Percentiles rank a stretch among this genome's conserved stretches.
phyloP scores from a whole-genome alignment of 2,797 vertebrate species.

The Eulemur rubriventer region DNA sequence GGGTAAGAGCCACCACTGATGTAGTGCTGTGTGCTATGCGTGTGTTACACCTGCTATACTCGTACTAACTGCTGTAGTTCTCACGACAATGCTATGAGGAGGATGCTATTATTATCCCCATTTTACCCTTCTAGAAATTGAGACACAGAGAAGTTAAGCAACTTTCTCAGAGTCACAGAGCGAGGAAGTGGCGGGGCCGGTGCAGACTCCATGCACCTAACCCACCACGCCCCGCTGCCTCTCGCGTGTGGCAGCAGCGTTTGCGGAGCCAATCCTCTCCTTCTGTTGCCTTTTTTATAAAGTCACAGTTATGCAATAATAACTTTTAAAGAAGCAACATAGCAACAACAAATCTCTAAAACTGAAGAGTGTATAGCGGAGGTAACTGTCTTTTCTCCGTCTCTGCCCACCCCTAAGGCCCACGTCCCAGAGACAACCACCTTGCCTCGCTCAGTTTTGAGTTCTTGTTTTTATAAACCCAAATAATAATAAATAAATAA shows the following conservation, averaged over 20 bases:
- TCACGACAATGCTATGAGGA: neutral
- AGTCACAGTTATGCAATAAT: neutral
- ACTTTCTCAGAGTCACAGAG: neutral
- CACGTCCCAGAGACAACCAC: neutral
- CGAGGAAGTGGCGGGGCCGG: neutral
- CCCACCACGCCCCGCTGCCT: rapidly evolving
- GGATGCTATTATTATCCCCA: neutral
- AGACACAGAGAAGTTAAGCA: neutral
- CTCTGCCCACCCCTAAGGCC: neutral
- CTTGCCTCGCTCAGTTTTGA: neutral
- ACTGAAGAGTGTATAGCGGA: neutral
- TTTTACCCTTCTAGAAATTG: neutral
- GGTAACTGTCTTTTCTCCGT: neutral
- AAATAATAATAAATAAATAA: neutral
- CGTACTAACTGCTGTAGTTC: too few species aligned
- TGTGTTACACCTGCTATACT: too few species aligned
- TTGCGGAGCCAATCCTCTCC: neutral
- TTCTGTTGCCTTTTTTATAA: neutral
- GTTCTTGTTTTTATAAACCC: neutral
- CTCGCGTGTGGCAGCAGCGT: rapidly evolving
- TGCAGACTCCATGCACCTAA: rapidly evolving
- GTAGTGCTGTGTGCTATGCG: rapidly evolving
- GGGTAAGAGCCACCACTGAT: neutral
- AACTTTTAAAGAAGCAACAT: neutral
- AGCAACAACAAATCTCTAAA: neutral